Evolutionary conservation across 2,888 invertebrate species (phyloP), one percentile per base, ranked within the genome.

Genomic region (Pantelozetes paolii): DNA sequence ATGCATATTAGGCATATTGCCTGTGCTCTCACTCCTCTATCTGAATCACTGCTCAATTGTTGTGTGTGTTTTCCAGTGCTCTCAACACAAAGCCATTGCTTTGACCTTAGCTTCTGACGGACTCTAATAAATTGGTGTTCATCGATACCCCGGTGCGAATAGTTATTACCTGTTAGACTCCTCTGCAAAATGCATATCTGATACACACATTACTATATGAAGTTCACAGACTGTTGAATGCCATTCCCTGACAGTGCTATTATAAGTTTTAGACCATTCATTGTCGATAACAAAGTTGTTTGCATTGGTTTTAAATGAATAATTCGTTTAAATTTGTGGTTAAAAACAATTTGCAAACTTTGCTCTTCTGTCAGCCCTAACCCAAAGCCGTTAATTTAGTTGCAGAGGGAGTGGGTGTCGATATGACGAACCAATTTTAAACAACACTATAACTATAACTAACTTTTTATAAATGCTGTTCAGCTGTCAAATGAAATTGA

Each of bases 301-400:
- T 36, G 67, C 42, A 42, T 67, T 67, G 42, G 36, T 23, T 67
- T 62, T 11, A 32, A 62, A 62, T 62, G 67, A 36, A 67, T 67
- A 36, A 67, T 36, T 42, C 23, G 67, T 36, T 67, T 26, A 11
- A 64, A 9, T 36, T 32, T 64, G 32, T 32, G 64, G 64, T 64
- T 64, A 64, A n/a, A 67, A 67, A 67, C 67, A 67, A 67, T 67
- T 67, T 67, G 67, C 67, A 67, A 67, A 67, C 67, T 67, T 42
- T 67, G 67, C 67, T 67, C 36, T 67, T 42, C 30, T 42, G 67
- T 67, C 67, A 67, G 67, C 23, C 20, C 18, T 1, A 67, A 67
- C 23, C 32, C 3, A 67, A 42, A 42, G 42, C 42, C 23, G 40
- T 67, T 67, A 67, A 67, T 67, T 67, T 40, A 67, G 40, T 42